Conservation (phyloP, 2,888 invertebrate genomes). For the Lymantria dispar region DNA sequence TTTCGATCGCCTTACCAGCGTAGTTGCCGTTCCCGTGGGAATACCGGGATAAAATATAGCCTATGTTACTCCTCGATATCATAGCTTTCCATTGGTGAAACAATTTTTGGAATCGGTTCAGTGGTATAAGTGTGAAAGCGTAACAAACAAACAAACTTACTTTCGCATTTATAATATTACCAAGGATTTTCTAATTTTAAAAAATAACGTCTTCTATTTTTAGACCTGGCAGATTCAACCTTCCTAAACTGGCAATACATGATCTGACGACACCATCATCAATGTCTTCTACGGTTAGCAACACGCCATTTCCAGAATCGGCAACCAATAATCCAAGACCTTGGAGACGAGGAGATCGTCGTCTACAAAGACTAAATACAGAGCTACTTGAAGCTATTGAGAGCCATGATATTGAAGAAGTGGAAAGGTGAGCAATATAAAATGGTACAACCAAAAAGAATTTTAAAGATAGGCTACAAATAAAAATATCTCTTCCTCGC, state of each 20-base stretch:
- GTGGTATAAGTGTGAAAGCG: too few species aligned
- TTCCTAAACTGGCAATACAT: constrained; percentile 38
- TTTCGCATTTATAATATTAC: too few species aligned
- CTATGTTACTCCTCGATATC: too few species aligned
- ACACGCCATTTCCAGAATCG: constrained; percentile 44
- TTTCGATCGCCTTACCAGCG: too few species aligned
- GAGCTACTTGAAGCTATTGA: constrained; percentile 74
- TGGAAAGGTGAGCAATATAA: constrained; percentile 52
- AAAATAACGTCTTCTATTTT: not conserved
- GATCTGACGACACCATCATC: constrained; percentile 51
- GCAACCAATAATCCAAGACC: constrained; percentile 35
- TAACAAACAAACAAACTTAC: too few species aligned
- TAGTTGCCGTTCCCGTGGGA: too few species aligned
- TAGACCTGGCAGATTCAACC: constrained; percentile 12
- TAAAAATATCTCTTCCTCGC: too few species aligned
- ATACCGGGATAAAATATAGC: too few species aligned
- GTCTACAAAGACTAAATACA: constrained; percentile 70
- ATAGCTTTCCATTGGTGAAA: too few species aligned
- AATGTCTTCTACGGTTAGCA: constrained; percentile 52
- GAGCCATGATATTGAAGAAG: constrained; percentile 55
- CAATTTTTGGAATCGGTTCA: too few species aligned
- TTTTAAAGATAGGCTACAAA: too few species aligned
- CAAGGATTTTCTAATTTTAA: too few species aligned
- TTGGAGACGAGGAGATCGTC: constrained; percentile 64
- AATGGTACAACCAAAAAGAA: not conserved